Percentiles rank a stretch among this genome's conserved stretches.
These are phyloP conservation scores for Caenorhabditis sp. DNA, from an alignment of 2,888 invertebrate genomes.

Conservation along the genomic window DNA sequence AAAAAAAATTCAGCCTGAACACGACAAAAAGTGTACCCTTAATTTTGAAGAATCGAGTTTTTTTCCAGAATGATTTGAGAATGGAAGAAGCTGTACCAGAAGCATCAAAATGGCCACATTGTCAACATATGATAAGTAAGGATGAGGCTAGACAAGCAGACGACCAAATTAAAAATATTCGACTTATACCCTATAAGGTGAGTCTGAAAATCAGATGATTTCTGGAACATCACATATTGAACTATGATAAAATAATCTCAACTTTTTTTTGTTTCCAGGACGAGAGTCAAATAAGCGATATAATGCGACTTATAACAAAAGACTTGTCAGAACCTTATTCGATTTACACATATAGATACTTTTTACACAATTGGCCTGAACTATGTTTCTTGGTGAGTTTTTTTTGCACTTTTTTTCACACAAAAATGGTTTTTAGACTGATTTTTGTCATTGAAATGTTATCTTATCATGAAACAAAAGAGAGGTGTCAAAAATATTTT, in stretches of 20 bases:
- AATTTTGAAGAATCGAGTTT: background rate
- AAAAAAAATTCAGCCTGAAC: no score
- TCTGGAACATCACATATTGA: no score
- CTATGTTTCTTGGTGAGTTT: slow-evolving; percentile 88
- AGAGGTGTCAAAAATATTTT: background rate
- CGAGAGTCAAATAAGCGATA: slow-evolving; percentile 96
- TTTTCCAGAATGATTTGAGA: slow-evolving; percentile 16
- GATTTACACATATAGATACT: slow-evolving; percentile 99
- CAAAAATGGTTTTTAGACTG: background rate
- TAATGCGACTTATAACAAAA: slow-evolving; percentile 97
- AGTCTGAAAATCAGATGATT: no score
- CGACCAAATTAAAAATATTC: slow-evolving; percentile 27
- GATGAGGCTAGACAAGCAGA: slow-evolving; percentile 43
- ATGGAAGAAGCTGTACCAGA: slow-evolving; percentile 46
- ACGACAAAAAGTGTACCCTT: no score
- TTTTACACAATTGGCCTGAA: slow-evolving; percentile 99
- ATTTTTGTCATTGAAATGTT: background rate
- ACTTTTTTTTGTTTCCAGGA: slow-evolving; percentile 75
- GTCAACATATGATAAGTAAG: slow-evolving; percentile 51
- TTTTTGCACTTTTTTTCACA: slow-evolving; percentile 3
- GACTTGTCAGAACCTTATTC: slow-evolving; percentile 99
- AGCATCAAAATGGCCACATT: slow-evolving; percentile 54
- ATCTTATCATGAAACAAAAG: background rate
- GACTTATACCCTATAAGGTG: slow-evolving; percentile 35
- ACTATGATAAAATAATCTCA: background rate